These are phyloP conservation scores for Cyrtorhinus lividipennis DNA, from an alignment of 1,140 invertebrate species.

Conservation along the genomic window DNA sequence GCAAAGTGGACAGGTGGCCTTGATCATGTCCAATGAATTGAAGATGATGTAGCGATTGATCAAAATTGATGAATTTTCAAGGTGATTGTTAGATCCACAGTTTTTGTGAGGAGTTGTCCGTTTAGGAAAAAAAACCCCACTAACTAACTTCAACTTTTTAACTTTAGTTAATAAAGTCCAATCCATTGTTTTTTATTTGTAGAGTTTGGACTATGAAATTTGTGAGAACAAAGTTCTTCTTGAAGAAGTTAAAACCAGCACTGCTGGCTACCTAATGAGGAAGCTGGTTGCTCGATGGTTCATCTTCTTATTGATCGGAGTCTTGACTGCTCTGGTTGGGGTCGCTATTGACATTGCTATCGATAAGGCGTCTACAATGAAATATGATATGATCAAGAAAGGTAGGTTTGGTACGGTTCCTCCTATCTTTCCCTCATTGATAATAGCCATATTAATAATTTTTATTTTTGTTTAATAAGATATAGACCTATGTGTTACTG, in stretches of 20 bases:
- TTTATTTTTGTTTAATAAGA: constrained; percentile 32
- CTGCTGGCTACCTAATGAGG: constrained; percentile 53
- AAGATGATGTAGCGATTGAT: no score
- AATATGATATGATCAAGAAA: constrained; percentile 61
- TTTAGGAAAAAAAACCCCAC: no score
- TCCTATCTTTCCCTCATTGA: no score
- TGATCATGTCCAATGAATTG: no score
- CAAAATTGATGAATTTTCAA: no score
- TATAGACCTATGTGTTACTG: constrained; percentile 52
- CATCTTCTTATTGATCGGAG: constrained; percentile 82
- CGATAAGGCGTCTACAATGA: constrained; percentile 63
- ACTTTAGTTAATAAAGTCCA: no score
- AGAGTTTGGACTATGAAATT: constrained; percentile 84
- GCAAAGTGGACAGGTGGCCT: no score
- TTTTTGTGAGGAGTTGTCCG: no score
- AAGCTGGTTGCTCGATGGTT: constrained; percentile 78
- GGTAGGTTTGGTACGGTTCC: no score
- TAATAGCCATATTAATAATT: background rate
- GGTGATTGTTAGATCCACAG: no score
- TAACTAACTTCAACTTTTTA: no score
- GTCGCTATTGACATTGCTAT: constrained; percentile 80
- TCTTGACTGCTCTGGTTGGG: constrained; percentile 83
- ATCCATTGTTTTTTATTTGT: constrained; percentile 29
- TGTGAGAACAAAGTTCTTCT: constrained; percentile 70
- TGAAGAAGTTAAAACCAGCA: constrained; percentile 59